These are phyloP conservation scores for Mythimna vitellina DNA, from an alignment of 2,888 invertebrate genomes.

Conservation along the genomic window DNA sequence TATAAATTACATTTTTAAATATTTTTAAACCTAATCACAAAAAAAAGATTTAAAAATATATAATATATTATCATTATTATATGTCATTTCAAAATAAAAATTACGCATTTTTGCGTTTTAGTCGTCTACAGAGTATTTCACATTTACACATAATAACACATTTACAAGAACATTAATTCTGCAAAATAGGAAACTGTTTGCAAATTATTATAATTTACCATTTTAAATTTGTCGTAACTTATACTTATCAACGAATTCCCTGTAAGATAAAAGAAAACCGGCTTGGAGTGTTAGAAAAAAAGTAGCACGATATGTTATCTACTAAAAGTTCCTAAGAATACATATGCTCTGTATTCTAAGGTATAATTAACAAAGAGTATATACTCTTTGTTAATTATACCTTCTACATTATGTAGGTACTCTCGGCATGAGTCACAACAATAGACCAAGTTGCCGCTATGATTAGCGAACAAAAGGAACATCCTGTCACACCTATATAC, in stretches of 20 bases:
- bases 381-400: slow-evolving; percentile 16
- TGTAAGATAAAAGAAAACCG: neutral
- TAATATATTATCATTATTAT: too few relatives aligned
- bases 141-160: slow-evolving; percentile 4
- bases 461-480: slow-evolving; percentile 43
- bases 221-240: neutral
- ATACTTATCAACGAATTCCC: neutral
- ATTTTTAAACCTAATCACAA: too few relatives aligned
- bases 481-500: slow-evolving; percentile 41
- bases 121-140: neutral
- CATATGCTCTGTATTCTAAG: too few relatives aligned
- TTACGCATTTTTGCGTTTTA: neutral
- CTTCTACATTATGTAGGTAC: neutral
- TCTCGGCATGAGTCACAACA: slow-evolving; percentile 26
- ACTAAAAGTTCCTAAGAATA: neutral
- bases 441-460: slow-evolving; percentile 20
- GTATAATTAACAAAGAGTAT: too few relatives aligned
- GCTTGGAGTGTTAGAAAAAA: too few relatives aligned
- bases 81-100: too few relatives aligned
- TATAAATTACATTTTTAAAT: too few relatives aligned
- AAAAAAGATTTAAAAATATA: too few relatives aligned
- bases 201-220: neutral
- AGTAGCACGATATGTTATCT: neutral
- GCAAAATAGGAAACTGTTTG: neutral
- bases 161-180: neutral